These are phyloP conservation scores for Diachrysia chrysitis DNA, from an alignment of 2,888 invertebrate species.

Conservation along the genomic window DNA sequence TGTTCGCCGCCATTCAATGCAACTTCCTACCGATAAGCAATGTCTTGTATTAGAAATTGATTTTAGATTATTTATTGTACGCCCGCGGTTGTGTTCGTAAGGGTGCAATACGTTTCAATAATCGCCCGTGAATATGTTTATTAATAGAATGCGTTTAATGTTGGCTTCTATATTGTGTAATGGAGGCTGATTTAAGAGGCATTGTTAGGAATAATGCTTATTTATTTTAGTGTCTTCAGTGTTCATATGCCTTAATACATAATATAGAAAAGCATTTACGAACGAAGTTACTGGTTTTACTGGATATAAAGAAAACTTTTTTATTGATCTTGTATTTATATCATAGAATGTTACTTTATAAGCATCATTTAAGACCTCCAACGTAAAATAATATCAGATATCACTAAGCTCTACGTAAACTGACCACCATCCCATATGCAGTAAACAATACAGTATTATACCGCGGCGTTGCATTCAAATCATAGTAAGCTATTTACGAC, in stretches of 20 bases:
- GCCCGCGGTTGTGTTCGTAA: constrained; percentile 59
- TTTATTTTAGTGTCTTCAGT: not conserved
- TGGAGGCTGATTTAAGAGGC: constrained; percentile 16
- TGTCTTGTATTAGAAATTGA: constrained; percentile 77
- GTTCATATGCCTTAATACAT: not conserved
- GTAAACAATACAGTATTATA: constrained; percentile 34
- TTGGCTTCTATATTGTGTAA: constrained; percentile 37
- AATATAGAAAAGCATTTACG: not conserved
- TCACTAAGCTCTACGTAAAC: not conserved
- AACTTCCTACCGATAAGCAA: constrained; percentile 69
- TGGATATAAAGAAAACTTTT: not conserved
- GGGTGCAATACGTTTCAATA: constrained; percentile 62
- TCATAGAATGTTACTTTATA: not conserved
- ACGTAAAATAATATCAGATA: not conserved
- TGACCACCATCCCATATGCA: constrained; percentile 20
- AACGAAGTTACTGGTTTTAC: not conserved
- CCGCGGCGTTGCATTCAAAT: constrained; percentile 36
- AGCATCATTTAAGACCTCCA: not conserved
- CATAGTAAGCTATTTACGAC: constrained; percentile 56
- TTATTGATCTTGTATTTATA: no score
- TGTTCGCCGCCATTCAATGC: constrained; percentile 69
- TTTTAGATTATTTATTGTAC: constrained; percentile 70
- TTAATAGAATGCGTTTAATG: constrained; percentile 49
- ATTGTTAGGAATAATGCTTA: not conserved
- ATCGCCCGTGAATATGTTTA: constrained; percentile 44